phyloP scores from a whole-genome alignment of 2,888 invertebrate genomes.

The Stramonita haemastoma region DNA sequence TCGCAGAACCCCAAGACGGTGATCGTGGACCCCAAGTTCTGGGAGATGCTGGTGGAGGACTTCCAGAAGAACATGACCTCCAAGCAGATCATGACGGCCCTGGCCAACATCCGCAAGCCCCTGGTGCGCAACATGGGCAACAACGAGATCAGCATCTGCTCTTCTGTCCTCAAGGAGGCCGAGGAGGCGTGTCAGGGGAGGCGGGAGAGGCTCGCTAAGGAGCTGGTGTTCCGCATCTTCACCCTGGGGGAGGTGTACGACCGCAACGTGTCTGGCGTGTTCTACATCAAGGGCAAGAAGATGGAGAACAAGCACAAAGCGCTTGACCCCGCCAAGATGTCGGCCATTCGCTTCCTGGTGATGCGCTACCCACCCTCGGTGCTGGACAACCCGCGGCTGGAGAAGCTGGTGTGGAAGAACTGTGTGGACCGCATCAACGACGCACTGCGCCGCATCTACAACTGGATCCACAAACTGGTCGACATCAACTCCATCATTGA shows the following conservation, averaged over 20 bases:
- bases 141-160: conserved; percentile 51
- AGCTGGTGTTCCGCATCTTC: conserved; percentile 52
- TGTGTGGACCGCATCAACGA: conserved; percentile 53
- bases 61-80: conserved; percentile 54
- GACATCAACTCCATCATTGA: conserved; percentile 52
- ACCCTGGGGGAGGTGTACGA: conserved; percentile 52
- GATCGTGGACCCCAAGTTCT: conserved; percentile 51
- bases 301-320: conserved; percentile 54
- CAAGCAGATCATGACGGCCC: conserved; percentile 50
- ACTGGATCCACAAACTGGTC: conserved; percentile 54
- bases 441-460: conserved; percentile 51
- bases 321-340: conserved; percentile 52
- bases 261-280: conserved; percentile 52
- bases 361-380: conserved; percentile 53
- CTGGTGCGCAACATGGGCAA: conserved; percentile 51
- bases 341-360: conserved; percentile 51
- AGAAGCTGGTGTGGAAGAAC: conserved; percentile 52
- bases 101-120: conserved; percentile 48
- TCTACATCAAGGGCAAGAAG: conserved; percentile 53
- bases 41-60: conserved; percentile 52
- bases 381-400: conserved; percentile 50
- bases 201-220: conserved; percentile 49
- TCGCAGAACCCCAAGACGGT: conserved; percentile 50
- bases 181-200: conserved; percentile 51
- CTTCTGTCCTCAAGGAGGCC: conserved; percentile 50